A percentile compares a stretch with the other conserved stretches of the same genome.
These are phyloP conservation scores for Gerosis bhagava DNA, from an alignment of 2,888 invertebrate genomes.

Conservation along the genomic window DNA sequence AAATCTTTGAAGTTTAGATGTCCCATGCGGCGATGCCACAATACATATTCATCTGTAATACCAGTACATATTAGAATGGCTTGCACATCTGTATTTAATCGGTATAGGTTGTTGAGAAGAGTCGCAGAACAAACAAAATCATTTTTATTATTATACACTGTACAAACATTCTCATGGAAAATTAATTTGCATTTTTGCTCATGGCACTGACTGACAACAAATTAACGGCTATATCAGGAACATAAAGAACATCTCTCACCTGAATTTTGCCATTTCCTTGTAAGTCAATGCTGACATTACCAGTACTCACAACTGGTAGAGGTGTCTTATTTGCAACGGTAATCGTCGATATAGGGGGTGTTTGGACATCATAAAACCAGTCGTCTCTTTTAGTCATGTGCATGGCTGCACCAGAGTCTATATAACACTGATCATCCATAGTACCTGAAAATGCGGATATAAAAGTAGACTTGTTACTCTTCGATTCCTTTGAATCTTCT, in stretches of 20 bases:
- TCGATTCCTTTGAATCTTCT: conserved; percentile 10
- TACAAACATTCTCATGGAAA: conserved; percentile 31
- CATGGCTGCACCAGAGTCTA: conserved; percentile 34
- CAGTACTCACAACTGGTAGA: conserved; percentile 28
- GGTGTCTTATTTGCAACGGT: conserved; percentile 34
- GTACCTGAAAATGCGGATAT: conserved; percentile 23
- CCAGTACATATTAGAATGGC: background rate
- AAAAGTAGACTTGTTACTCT: conserved; percentile 33
- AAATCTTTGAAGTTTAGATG: conserved; percentile 27
- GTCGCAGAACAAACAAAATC: conserved; percentile 12
- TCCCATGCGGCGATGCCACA: conserved; percentile 29
- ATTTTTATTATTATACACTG: background rate
- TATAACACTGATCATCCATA: conserved; percentile 18
- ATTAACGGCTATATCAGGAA: conserved; percentile 35
- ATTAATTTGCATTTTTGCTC: conserved; percentile 29
- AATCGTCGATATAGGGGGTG: conserved; percentile 27
- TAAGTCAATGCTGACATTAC: conserved; percentile 20
- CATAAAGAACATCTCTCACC: conserved; percentile 37
- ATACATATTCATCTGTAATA: conserved; percentile 1
- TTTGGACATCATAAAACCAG: conserved; percentile 18
- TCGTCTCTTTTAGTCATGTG: conserved; percentile 28
- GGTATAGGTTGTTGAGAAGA: conserved; percentile 15
- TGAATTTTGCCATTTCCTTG: conserved; percentile 27
- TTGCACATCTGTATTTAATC: conserved; percentile 3
- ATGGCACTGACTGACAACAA: conserved; percentile 36